Percentiles rank a stretch among this genome's conserved stretches.
Conservation (phyloP, 2,888 invertebrate genomes). For the Sympetrum striolatum region DNA sequence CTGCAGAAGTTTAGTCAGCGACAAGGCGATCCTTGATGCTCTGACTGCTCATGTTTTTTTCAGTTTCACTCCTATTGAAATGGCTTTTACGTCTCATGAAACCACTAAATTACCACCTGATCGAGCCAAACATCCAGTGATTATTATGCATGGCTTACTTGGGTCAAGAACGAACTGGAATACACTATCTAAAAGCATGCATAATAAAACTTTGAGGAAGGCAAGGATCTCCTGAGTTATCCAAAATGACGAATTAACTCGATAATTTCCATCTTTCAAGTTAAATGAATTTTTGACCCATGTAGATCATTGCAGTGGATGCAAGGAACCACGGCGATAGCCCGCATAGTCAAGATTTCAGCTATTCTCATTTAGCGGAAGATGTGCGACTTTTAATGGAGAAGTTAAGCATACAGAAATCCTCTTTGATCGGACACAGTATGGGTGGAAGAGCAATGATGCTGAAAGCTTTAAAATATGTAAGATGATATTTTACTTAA, state of each 20-base stretch:
- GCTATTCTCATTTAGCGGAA: conserved; percentile 74
- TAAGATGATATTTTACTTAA: conserved; percentile 55
- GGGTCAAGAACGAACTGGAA: conserved; percentile 90
- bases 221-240: conserved; percentile 56
- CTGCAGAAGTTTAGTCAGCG: too few species aligned
- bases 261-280: background rate
- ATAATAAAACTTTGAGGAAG: conserved; percentile 69
- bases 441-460: conserved; percentile 96
- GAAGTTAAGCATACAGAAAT: conserved; percentile 69
- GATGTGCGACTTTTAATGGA: conserved; percentile 75
- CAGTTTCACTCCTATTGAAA: conserved; percentile 63
- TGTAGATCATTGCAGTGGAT: conserved; percentile 79
- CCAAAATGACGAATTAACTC: background rate
- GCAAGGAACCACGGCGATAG: conserved; percentile 96
- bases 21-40: background rate
- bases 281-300: conserved; percentile 46
- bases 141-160: conserved; percentile 87
- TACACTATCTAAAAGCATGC: conserved; percentile 74
- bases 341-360: conserved; percentile 76
- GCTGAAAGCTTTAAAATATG: conserved; percentile 78
- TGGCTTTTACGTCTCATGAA: conserved; percentile 74
- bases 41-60: conserved; percentile 3
- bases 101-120: conserved; percentile 57
- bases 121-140: conserved; percentile 66
- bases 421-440: conserved; percentile 85